phyloP scores from a whole-genome alignment of 2,797 vertebrate genomes.

The Borostomias antarcticus region DNA sequence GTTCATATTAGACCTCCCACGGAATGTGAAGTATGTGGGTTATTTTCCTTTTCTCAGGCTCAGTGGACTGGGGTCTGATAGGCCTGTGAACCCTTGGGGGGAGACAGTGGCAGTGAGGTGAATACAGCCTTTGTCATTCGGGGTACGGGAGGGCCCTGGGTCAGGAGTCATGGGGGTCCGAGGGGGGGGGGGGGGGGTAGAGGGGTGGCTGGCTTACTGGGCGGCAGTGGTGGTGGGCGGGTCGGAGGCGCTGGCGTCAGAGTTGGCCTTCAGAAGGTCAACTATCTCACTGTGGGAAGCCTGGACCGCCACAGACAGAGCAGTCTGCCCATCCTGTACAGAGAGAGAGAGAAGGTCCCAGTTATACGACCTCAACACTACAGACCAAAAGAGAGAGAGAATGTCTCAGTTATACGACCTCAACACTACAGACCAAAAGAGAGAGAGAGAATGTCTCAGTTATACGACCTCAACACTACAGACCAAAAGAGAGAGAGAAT shows the following conservation, averaged over 20 bases:
- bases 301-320: slow-evolving; percentile 65
- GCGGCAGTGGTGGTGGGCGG: slow-evolving; percentile 39
- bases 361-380: too few relatives aligned
- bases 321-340: slow-evolving; percentile 72
- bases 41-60: slow-evolving; percentile 2
- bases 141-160: slow-evolving; percentile 4
- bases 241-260: slow-evolving; percentile 38
- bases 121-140: slow-evolving; percentile 36
- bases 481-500: too few relatives aligned
- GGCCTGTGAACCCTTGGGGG: slow-evolving; percentile 18
- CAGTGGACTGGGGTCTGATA: not conserved
- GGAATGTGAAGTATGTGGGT: slow-evolving; percentile 37
- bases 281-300: slow-evolving; percentile 73
- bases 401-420: too few relatives aligned
- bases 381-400: not conserved
- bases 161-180: not conserved
- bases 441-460: not conserved
- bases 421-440: too few relatives aligned
- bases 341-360: slow-evolving; percentile 13
- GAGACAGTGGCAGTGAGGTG: slow-evolving; percentile 33
- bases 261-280: slow-evolving; percentile 69
- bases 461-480: too few relatives aligned
- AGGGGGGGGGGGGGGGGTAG: not conserved
- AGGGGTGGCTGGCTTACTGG: slow-evolving; percentile 53
- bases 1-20: slow-evolving; percentile 51